These are phyloP conservation scores for Thera britannica DNA, from an alignment of 2,888 invertebrate species.

Conservation along the genomic window DNA sequence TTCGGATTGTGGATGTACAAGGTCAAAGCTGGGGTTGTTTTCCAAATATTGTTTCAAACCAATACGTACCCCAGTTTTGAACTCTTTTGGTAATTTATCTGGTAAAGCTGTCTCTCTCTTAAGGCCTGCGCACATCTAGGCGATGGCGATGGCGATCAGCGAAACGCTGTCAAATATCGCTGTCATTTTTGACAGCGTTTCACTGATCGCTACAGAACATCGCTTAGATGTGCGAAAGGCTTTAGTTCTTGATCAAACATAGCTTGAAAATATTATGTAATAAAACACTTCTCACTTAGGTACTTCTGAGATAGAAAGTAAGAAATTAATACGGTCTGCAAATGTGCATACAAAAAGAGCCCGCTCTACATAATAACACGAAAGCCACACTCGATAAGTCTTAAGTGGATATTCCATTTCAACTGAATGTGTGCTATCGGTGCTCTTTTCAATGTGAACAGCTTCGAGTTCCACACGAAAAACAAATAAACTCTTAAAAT, in stretches of 20 bases:
- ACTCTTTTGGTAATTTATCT: background rate
- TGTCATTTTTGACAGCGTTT: no score
- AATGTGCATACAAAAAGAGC: background rate
- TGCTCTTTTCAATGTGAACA: slow-evolving; percentile 23
- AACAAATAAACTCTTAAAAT: slow-evolving; percentile 53
- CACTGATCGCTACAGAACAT: no score
- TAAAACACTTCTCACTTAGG: no score
- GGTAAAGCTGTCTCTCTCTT: background rate
- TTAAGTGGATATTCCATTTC: background rate
- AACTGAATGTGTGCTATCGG: slow-evolving; percentile 20
- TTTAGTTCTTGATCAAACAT: background rate
- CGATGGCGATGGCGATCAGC: no score
- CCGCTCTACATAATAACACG: background rate
- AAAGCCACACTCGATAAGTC: slow-evolving; percentile 8
- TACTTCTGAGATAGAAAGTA: background rate
- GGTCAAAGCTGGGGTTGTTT: slow-evolving; percentile 20
- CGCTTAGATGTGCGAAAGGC: no score
- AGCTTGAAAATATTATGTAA: no score
- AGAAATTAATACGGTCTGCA: background rate
- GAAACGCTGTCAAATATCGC: no score
- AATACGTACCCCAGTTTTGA: background rate
- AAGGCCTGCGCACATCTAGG: no score
- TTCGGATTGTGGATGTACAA: slow-evolving; percentile 23
- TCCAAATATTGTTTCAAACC: slow-evolving; percentile 9
- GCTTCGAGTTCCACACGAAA: slow-evolving; percentile 33